Evolutionary conservation across 2,888 invertebrate genomes (phyloP).

Genomic region (Lucinisca nassula): DNA sequence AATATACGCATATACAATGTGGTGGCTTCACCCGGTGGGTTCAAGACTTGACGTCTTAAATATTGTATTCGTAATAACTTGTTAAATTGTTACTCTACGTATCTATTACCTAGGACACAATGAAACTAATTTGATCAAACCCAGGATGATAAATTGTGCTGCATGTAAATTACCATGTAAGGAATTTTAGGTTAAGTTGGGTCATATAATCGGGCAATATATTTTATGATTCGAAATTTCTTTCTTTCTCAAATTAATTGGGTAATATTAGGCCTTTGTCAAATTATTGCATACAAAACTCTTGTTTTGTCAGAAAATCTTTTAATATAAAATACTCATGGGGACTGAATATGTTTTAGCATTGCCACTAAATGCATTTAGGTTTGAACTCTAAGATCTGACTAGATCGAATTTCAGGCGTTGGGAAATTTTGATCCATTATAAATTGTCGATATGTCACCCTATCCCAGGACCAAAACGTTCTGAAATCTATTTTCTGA

Average conservation of each 20-base stretch:
- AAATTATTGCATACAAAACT: conserved; percentile 9
- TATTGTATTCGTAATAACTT: neutral
- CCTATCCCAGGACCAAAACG: neutral
- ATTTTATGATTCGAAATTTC: neutral
- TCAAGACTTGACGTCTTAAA: neutral
- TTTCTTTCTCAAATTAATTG: conserved; percentile 17
- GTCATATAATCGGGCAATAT: conserved; percentile 13
- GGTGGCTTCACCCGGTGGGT: neutral
- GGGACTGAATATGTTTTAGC: conserved; percentile 33
- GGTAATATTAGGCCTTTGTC: conserved; percentile 7
- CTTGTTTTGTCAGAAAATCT: neutral
- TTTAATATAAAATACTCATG: conserved; percentile 10
- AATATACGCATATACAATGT: neutral
- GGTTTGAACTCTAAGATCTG: conserved; percentile 37
- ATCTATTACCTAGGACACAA: neutral
- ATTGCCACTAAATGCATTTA: conserved; percentile 41
- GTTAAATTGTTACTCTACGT: neutral
- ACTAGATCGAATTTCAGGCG: conserved; percentile 42
- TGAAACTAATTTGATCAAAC: conserved; percentile 9
- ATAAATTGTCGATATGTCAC: conserved; percentile 39
- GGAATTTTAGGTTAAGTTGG: conserved; percentile 11
- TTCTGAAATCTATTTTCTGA: neutral
- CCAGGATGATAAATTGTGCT: neutral
- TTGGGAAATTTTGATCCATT: conserved; percentile 37
- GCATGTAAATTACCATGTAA: neutral